These are phyloP conservation scores for Acrossocheilus fasciatus DNA, from an alignment of 2,797 vertebrate genomes.

Conservation along the genomic window DNA sequence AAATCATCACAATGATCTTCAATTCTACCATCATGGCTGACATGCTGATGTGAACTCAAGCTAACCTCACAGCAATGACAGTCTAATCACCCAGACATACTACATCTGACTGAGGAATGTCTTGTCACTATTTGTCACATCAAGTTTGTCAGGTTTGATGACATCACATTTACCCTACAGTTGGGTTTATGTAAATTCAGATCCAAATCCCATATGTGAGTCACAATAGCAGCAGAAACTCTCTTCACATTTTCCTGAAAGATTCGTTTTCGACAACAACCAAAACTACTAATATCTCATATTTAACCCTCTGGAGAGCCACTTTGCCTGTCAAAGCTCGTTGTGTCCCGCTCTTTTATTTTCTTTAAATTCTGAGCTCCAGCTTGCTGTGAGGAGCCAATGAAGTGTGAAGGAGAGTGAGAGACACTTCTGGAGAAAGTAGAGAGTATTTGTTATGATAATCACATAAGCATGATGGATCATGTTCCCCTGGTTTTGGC, in stretches of 20 bases:
- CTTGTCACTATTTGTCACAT: conserved; percentile 6
- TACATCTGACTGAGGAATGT: neutral
- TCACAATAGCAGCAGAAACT: conserved; percentile 16
- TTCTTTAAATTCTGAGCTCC: neutral
- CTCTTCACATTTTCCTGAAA: neutral
- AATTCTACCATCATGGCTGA: conserved; percentile 6
- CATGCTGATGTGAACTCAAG: conserved; percentile 13
- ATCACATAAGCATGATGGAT: conserved; percentile 72
- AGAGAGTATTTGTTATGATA: conserved; percentile 65
- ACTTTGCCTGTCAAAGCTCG: neutral
- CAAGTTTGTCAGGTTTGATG: conserved; percentile 1
- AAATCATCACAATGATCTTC: conserved; percentile 4
- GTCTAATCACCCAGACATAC: neutral
- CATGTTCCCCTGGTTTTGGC: conserved; percentile 50
- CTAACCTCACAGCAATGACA: conserved; percentile 16
- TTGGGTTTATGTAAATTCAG: neutral
- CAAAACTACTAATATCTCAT: conserved; percentile 12
- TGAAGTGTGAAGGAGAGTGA: conserved; percentile 37
- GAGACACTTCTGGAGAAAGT: neutral
- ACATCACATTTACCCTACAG: conserved; percentile 27
- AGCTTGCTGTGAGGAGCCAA: conserved; percentile 1
- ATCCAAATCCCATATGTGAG: conserved; percentile 22
- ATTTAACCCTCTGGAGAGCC: conserved; percentile 17
- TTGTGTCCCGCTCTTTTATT: conserved; percentile 13
- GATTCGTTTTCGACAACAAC: conserved; percentile 8